Conservation (phyloP, 2,797 vertebrate species). For the Carcharodon carcharias region DNA sequence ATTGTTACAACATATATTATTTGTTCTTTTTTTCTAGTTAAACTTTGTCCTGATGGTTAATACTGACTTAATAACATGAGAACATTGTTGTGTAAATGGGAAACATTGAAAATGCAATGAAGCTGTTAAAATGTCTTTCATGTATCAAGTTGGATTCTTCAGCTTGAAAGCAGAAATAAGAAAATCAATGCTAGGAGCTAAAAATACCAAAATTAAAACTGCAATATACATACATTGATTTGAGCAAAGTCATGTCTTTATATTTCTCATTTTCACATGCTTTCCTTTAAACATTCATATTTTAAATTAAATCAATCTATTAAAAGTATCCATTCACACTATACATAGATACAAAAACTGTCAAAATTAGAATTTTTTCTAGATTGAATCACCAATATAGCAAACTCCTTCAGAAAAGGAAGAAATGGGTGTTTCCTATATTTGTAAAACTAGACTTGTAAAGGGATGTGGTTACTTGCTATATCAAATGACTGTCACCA, state of each 20-base stretch:
- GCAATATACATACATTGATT: not conserved
- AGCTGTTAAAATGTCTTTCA: constrained; percentile 5
- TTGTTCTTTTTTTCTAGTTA: not conserved
- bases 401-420: not conserved
- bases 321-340: not conserved
- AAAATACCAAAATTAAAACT: constrained; percentile 28
- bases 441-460: not conserved
- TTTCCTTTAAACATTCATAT: not conserved
- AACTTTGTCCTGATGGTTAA: not conserved
- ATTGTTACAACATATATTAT: not conserved
- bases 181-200: constrained; percentile 10
- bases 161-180: constrained; percentile 6
- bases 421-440: not conserved
- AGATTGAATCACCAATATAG: not conserved
- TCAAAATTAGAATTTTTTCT: not conserved
- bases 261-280: not conserved
- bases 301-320: not conserved
- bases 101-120: constrained; percentile 20
- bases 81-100: not conserved
- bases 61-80: not conserved
- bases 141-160: constrained; percentile 19
- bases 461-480: not conserved
- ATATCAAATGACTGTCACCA: not conserved
- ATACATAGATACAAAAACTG: not conserved
- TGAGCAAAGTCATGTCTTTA: not conserved